Base-by-base conservation (phyloP, 2,113 vertebrate genomes). In the Prinia subflava region DNA sequence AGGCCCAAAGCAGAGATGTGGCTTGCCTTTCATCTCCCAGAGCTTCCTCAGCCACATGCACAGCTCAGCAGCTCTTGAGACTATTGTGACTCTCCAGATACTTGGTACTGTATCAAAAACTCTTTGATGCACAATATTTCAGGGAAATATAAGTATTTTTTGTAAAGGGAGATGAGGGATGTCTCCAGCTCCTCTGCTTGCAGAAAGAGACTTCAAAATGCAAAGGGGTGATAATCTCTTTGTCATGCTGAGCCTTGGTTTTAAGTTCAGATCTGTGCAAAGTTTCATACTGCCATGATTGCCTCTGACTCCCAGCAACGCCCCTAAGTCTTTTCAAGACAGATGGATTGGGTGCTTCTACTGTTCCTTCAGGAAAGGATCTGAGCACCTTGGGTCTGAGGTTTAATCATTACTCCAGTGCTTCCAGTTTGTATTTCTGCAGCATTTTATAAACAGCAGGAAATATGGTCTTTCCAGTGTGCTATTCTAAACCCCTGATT, bases 391-490 rank as follows among this genome's bases (percentile, higher is more conserved):
- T 6, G 2, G 14, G 53, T 81, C 77, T 82, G 69, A 87, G 17
- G 21, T 83, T 69, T 83, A 77, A 88, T 68, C 39, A 24, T 46
- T 55, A 19, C 15, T 23, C 16, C 52, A 62, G n/a, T 57, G 37
- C 15, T 56, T 82, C 47, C 42, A 60, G 44, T 82, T 71, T 47
- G 35, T 83, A 41, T 47, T 94, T 62, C 60, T 49, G 28, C 1
- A 0, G 62, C 25, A n/a, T 71, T 84, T 84, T 68, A 76, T 79
- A 75, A 91, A 78, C 33, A 73, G 83, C 57, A 91, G 69, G 65
- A 75, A 93, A 83, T 25, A 56, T 0, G 8, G 22, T 49, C 1
- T 1, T 83, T 83, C 52, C 46, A 78, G 71, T 0, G 0, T 47
- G 67, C 55, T 95, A 69, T 80, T 69, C 74, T 88, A 57, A 92